Evolutionary conservation across 1,140 invertebrate species (phyloP), one percentile per base, ranked within the genome.

Genomic region (Gryon sp.): DNA sequence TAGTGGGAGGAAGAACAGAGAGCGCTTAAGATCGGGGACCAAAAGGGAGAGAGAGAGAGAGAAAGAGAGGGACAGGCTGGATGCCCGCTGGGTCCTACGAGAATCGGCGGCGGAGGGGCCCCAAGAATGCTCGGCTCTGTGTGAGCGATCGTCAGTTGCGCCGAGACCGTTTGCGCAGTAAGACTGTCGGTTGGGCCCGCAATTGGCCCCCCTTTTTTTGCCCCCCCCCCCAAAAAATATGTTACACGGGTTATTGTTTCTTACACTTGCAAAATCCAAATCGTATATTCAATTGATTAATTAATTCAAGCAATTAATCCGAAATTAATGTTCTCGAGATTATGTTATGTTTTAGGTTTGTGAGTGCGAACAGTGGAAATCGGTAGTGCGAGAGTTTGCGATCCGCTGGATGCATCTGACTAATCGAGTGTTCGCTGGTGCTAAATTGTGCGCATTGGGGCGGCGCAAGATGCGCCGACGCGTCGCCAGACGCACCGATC

Each of bases 401-500:
- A n/a, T n/a, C n/a, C 66, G 45, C 34, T 43, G 65, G 41, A 7
- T 24, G 7, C 22, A 7, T 24, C 22, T 7, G 22, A 24, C 22
- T 4, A 24, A 24, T 24, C 22, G 22, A n/a, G 22, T 7, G 7
- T 24, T 24, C 3, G 3, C 22, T 24, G 22, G 28, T 32, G 28
- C n/a, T 4, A n/a, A n/a, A 4, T 6, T 9, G 2, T 2, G 28
- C 28, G 40, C 38, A 30, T 62, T 60, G 59, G 38, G 45, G 18
- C 36, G 18, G 26, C 14, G 32, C 80, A 79, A 83, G 82, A 84
- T 83, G 84, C 77, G 83, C 81, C 81, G 85, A 82, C 88, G 84
- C 82, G 83, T 84, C 88, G 90, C 89, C 87, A 84, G 81, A 84
- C 90, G 86, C 76, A 81, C 85, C 69, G 81, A 70, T 77, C 74